phyloP scores from a whole-genome alignment of 1,140 invertebrate genomes.

The Cyclina sinensis region DNA sequence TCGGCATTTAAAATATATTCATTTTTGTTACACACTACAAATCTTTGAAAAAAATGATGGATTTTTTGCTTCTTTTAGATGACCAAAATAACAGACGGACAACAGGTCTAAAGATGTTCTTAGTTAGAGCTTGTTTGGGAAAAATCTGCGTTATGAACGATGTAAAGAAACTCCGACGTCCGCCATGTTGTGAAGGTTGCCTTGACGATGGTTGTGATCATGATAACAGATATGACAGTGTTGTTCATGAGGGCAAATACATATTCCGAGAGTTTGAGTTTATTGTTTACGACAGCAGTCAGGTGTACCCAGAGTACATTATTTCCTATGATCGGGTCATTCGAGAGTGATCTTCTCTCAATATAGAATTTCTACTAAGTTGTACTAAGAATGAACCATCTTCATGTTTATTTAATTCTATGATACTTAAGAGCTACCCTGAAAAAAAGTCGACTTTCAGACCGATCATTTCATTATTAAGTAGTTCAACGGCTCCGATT shows the following conservation, averaged over 20 bases:
- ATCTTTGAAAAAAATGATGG: no score
- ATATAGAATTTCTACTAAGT: no score
- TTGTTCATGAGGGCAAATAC: conserved; percentile 56
- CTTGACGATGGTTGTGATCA: conserved; percentile 45
- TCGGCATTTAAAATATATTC: no score
- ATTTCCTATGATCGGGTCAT: conserved; percentile 44
- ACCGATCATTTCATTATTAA: no score
- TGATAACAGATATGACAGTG: conserved; percentile 56
- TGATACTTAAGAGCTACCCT: no score
- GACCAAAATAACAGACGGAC: conserved; percentile 16
- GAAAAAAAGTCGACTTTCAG: no score
- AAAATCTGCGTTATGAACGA: conserved; percentile 59
- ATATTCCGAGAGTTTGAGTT: conserved; percentile 66
- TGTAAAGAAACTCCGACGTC: conserved; percentile 45
- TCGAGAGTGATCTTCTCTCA: no score
- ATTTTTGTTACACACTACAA: no score
- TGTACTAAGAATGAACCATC: no score
- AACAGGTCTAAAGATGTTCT: conserved; percentile 67
- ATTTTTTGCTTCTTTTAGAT: conserved; percentile 54
- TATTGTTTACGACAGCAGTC: conserved; percentile 57
- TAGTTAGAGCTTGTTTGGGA: conserved; percentile 67
- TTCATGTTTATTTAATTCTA: no score
- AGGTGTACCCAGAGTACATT: conserved; percentile 59
- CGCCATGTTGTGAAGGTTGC: conserved; percentile 63
- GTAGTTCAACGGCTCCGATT: no score